phyloP scores from a whole-genome alignment of 1,140 invertebrate genomes.

The Carposina sasakii region DNA sequence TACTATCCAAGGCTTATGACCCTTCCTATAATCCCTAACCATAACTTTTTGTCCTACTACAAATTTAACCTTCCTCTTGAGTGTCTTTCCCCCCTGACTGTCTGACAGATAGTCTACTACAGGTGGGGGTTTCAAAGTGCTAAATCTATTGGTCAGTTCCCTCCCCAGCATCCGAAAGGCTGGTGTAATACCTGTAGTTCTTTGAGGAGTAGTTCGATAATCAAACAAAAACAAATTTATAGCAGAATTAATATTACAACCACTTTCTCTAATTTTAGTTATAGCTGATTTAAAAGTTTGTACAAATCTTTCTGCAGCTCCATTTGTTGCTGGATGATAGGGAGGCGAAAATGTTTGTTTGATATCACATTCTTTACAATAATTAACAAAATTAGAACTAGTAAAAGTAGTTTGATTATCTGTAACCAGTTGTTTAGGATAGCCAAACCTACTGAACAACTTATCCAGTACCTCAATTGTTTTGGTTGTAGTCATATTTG shows the following conservation, averaged over 20 bases:
- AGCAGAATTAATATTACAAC: not conserved
- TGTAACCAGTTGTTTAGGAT: too few species aligned
- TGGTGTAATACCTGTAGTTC: not conserved
- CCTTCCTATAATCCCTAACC: conserved; percentile 4
- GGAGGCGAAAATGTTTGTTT: conserved; percentile 3
- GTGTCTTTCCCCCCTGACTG: not conserved
- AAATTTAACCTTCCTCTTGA: not conserved
- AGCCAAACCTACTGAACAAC: too few species aligned
- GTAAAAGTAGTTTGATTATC: conserved; percentile 20
- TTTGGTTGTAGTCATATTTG: too few species aligned
- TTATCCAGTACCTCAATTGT: too few species aligned
- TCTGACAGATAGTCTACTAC: not conserved
- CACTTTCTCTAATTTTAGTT: conserved; percentile 1
- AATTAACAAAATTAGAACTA: conserved; percentile 19
- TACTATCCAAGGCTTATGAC: not conserved
- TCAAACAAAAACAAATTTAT: not conserved
- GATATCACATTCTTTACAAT: conserved; percentile 13
- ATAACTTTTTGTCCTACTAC: not conserved
- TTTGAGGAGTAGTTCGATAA: not conserved
- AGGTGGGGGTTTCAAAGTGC: not conserved
- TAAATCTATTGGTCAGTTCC: not conserved
- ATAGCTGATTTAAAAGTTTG: not conserved
- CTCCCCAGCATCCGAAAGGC: not conserved
- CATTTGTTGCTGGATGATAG: conserved; percentile 2
- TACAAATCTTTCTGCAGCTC: conserved; percentile 3